Base-by-base conservation (phyloP, 2,113 vertebrate genomes). In the Eublepharis macularius region DNA sequence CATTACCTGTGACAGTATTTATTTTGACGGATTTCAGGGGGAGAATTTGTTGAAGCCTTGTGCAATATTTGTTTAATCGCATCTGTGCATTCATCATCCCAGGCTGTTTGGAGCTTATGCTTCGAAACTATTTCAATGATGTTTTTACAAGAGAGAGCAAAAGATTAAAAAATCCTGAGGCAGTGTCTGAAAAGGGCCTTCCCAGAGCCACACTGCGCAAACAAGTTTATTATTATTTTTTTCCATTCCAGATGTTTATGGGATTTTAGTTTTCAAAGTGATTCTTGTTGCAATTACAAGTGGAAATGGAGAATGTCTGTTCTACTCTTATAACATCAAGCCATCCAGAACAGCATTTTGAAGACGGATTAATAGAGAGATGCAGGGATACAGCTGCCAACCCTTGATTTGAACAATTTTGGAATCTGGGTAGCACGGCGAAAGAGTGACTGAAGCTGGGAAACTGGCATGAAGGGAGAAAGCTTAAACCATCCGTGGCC, bases 91-190 rank as follows among this genome's bases (percentile, higher is more conserved):
- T 80, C 29, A 92, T 87, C 80, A 79, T 4, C 34, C 1, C 6
- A 0, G 1, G n/a, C 84, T 2, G 65, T 88, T 77, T 80, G 34
- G 51, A 73, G 12, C 76, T 85, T 73, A 72, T 85, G 47, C 32
- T 81, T 9, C 49, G 32, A 36, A 60, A 4, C 0, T 86, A 80
- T 11, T 82, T 77, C 14, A n/a, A 12, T 19, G 2, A 1, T 6
- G 6, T 86, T 86, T 39, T 17, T 65, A 41, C 19, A 80, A 63
- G 36, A 82, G 70, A 65, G 83, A 87, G 60, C 3, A 81, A 82
- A 85, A 68, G 2, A 83, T 26, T 2, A 41, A 63, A 76, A 39
- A 1, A 65, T 12, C 39, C 26, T 7, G 65, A 90, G 72, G 1
- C 10, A 14, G 39, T 39, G n/a, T n/a, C 34, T 36, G 9, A 54